A percentile compares a stretch with the other conserved stretches of the same genome.
These are phyloP conservation scores for Synanthedon vespiformis DNA, from an alignment of 2,888 invertebrate species.

Conservation along the genomic window DNA sequence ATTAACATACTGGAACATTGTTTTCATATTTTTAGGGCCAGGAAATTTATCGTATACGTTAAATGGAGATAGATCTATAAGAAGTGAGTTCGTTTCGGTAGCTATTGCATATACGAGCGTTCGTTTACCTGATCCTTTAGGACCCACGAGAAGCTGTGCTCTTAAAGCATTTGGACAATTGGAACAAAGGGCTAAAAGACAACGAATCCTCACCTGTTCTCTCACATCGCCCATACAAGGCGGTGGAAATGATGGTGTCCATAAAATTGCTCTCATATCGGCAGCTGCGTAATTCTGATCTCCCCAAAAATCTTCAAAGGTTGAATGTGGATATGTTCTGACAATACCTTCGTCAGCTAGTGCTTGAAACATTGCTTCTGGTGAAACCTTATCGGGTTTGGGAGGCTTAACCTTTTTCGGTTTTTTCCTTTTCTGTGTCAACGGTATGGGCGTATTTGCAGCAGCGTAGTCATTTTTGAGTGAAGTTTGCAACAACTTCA, in stretches of 20 bases:
- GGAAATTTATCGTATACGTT: constrained; percentile 77
- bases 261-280: constrained; percentile 50
- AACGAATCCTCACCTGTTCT: constrained; percentile 71
- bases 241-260: constrained; percentile 58
- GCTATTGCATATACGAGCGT: constrained; percentile 80
- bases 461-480: constrained; percentile 46
- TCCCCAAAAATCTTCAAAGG: constrained; percentile 76
- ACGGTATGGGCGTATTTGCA: constrained; percentile 22
- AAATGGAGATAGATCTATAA: constrained; percentile 81
- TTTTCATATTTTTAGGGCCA: constrained; percentile 75
- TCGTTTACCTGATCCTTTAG: constrained; percentile 77
- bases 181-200: constrained; percentile 70
- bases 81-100: constrained; percentile 78
- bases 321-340: constrained; percentile 68
- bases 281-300: constrained; percentile 75
- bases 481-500: constrained; percentile 64
- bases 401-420: constrained; percentile 57
- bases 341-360: constrained; percentile 79
- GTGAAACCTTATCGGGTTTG: constrained; percentile 73
- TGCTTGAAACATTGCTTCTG: constrained; percentile 78
- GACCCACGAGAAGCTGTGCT: constrained; percentile 78
- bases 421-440: constrained; percentile 41
- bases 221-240: constrained; percentile 72
- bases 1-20: constrained; percentile 74
- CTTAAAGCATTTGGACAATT: constrained; percentile 47